A percentile compares a stretch with the other conserved stretches of the same genome.
Evolutionary conservation across 1,140 invertebrate genomes (phyloP).

Genomic region (Cydia amplana): DNA sequence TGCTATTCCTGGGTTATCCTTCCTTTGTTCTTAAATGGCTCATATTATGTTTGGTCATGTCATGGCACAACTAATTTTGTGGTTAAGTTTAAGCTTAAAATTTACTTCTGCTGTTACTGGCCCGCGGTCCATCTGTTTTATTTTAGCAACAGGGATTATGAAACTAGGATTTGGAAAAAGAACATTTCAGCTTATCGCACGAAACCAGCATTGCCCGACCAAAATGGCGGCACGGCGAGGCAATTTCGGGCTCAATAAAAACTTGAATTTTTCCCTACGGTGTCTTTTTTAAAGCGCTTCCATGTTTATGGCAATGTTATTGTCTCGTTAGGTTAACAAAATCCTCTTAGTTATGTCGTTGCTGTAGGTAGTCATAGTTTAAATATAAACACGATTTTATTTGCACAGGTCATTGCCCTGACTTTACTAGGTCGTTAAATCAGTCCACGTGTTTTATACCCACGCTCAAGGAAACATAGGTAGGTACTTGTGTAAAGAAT

Average conservation of each 20-base stretch:
- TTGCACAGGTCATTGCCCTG: constrained; percentile 24
- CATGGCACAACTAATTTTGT: neutral
- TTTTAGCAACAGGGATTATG: constrained; percentile 1
- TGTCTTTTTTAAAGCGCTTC: constrained; percentile 22
- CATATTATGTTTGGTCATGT: constrained; percentile 37
- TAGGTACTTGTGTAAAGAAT: constrained; percentile 16
- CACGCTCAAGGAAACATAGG: constrained; percentile 1
- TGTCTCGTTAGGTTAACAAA: constrained; percentile 11
- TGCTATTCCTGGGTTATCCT: constrained; percentile 69
- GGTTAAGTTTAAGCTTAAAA: neutral
- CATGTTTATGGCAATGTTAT: constrained; percentile 24
- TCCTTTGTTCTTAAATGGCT: constrained; percentile 44
- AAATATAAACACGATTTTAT: neutral
- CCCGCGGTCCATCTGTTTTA: neutral
- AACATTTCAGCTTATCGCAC: constrained; percentile 15
- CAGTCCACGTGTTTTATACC: constrained; percentile 26
- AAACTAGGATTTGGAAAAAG: constrained; percentile 6
- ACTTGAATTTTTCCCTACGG: constrained; percentile 22
- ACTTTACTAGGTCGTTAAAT: constrained; percentile 22
- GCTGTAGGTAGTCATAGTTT: constrained; percentile 14
- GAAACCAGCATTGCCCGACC: constrained; percentile 9
- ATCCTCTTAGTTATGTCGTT: neutral
- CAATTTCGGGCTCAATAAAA: constrained; percentile 24
- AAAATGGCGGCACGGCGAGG: constrained; percentile 18
- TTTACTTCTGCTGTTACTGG: neutral